Base-by-base conservation (phyloP, 2,797 vertebrate species). In the Coreius guichenoti region DNA sequence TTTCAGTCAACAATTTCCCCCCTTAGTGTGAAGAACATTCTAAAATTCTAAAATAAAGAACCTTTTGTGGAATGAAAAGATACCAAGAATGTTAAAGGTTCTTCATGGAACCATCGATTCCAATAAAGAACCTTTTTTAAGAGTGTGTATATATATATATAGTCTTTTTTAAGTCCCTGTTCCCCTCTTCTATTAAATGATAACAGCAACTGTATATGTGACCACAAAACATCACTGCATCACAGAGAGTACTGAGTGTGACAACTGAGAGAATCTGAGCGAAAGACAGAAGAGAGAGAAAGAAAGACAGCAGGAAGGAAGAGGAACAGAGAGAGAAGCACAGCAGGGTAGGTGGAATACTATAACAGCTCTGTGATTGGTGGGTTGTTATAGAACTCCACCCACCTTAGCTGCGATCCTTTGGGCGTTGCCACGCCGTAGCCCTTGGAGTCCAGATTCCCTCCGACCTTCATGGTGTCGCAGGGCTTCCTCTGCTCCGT, bases 341-440 rank as follows among this genome's bases (percentile, higher is more conserved):
- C 98, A 99, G 97, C 97, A 99, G 98, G 98, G 98, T 96, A 96
- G 98, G 97, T 98, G 98, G 98, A 99, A 97, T 98, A 99, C 96
- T 96, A 98, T 97, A 99, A 98, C 98, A 99, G 98, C 95, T 97
- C 96, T 94, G 95, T 95, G 95, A 94, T 89, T 91, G 83, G 89
- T 89, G 16, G 91, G 97, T 97, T 98, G 98, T 98, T 97, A 98
- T 98, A 97, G 96, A 98, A 98, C 97, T 97, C 98, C 98, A 99
- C 98, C 98, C 97, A 99, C 98, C 98, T 99, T 99, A 99, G 98
- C 98, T 97, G 97, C 95, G 98, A 99, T 95, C 97, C 97, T 96
- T 99, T 99, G 89, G 98, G 98, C 86, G 98, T 99, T 45, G 98
- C 98, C 93, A 99, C 97, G 90, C 98, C 98, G 84, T 99, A 99